Percentiles rank a stretch among this genome's conserved stretches.
Conservation (phyloP, 2,113 vertebrate species). For the Lepus timidus region DNA sequence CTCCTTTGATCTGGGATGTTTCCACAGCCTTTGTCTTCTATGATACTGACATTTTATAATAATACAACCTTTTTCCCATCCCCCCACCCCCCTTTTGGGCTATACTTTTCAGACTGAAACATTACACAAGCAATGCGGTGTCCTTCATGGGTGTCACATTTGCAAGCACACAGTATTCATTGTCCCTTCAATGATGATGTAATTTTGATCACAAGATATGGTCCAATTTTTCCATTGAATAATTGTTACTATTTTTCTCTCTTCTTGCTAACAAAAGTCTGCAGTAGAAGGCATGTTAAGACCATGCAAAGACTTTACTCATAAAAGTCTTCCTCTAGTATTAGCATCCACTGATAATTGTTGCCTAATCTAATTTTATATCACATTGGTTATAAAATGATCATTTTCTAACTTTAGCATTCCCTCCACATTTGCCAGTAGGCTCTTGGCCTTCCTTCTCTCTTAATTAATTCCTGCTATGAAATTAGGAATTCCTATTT, state of each 20-base stretch:
- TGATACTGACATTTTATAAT: slow-evolving; percentile 18
- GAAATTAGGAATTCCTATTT: background rate
- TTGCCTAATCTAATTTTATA: background rate
- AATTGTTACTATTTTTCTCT: background rate
- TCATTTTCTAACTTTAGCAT: background rate
- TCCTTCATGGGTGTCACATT: background rate
- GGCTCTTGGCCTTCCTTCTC: background rate
- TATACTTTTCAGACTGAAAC: background rate
- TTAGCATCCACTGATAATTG: background rate
- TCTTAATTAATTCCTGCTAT: background rate
- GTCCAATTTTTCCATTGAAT: background rate
- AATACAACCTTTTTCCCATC: background rate
- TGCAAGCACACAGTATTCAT: background rate
- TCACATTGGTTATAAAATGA: background rate
- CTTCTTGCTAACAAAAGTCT: background rate
- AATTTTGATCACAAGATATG: background rate
- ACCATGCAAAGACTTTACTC: background rate
- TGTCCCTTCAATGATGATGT: background rate
- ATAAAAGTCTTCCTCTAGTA: background rate
- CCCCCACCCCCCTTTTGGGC: too few relatives aligned
- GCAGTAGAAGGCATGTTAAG: background rate
- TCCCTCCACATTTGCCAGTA: background rate
- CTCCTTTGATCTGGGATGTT: background rate
- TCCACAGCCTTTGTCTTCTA: background rate
- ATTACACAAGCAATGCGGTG: accelerated